These are phyloP conservation scores for Onychostruthus taczanowskii DNA, from an alignment of 2,113 vertebrate species.

Conservation along the genomic window DNA sequence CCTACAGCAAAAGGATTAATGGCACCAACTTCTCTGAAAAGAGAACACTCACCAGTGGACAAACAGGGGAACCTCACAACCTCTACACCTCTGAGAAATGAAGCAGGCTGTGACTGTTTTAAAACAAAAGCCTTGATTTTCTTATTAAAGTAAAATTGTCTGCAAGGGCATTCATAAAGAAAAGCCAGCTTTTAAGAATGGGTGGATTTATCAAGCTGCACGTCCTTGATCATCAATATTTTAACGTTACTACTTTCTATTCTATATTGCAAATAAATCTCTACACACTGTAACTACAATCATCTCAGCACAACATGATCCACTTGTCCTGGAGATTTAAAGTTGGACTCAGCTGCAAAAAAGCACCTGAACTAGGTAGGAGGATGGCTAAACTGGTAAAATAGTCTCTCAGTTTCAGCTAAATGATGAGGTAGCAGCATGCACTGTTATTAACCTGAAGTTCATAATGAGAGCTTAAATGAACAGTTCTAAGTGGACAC, in stretches of 20 bases:
- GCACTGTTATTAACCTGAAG: neutral
- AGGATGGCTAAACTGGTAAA: neutral
- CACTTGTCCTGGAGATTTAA: neutral
- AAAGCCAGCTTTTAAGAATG: neutral
- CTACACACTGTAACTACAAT: neutral
- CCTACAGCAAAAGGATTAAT: neutral
- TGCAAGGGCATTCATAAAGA: neutral
- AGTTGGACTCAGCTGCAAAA: neutral
- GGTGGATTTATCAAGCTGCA: neutral
- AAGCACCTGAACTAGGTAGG: neutral
- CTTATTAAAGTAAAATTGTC: neutral
- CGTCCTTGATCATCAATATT: neutral
- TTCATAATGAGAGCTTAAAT: neutral
- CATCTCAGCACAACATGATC: neutral
- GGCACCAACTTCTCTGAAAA: neutral
- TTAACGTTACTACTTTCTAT: neutral
- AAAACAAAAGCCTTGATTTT: neutral
- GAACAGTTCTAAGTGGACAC: neutral
- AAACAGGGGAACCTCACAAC: neutral
- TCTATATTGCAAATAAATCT: neutral
- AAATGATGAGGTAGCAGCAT: neutral
- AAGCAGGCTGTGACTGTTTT: neutral
- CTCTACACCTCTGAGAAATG: neutral
- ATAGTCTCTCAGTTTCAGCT: neutral
- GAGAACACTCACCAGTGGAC: neutral